Evolutionary conservation across 2,113 vertebrate species (phyloP).

Genomic region (Nansenia antarctica): DNA sequence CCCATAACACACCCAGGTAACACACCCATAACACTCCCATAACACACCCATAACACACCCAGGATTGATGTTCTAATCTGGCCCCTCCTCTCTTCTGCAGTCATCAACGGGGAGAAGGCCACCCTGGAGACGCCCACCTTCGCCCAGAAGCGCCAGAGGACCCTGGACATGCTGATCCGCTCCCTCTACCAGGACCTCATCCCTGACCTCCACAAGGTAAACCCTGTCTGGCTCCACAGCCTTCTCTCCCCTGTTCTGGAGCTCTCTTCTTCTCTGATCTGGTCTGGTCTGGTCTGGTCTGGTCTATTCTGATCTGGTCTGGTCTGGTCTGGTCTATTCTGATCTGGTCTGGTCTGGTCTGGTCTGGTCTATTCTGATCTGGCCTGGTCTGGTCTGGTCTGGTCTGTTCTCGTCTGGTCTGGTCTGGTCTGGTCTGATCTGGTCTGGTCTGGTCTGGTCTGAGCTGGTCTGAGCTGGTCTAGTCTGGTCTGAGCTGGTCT

Average conservation of each 20-base stretch:
- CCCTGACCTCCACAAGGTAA: constrained; percentile 95
- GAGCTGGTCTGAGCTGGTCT: no score
- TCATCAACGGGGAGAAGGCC: constrained; percentile 99
- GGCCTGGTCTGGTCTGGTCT: neutral
- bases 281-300: neutral
- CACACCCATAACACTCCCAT: no score
- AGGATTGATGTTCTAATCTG: no score
- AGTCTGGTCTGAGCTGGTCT: neutral
- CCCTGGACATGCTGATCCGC: constrained; percentile 96
- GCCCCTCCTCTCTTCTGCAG: constrained; percentile 57
- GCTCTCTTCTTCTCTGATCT: neutral
- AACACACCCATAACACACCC: no score
- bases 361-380: constrained; percentile 4
- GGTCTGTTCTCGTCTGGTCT: neutral
- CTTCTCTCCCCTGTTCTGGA: neutral
- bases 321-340: neutral
- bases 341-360: no score
- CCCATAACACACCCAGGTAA: no score
- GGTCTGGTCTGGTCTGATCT: neutral
- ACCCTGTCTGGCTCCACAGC: neutral
- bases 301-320: neutral
- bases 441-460: no score
- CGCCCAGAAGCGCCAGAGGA: constrained; percentile 96
- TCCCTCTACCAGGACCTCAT: constrained; percentile 95
- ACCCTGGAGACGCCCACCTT: constrained; percentile 98